Evolutionary conservation across 2,797 vertebrate genomes (phyloP).

Genomic region (Coendou prehensilis): DNA sequence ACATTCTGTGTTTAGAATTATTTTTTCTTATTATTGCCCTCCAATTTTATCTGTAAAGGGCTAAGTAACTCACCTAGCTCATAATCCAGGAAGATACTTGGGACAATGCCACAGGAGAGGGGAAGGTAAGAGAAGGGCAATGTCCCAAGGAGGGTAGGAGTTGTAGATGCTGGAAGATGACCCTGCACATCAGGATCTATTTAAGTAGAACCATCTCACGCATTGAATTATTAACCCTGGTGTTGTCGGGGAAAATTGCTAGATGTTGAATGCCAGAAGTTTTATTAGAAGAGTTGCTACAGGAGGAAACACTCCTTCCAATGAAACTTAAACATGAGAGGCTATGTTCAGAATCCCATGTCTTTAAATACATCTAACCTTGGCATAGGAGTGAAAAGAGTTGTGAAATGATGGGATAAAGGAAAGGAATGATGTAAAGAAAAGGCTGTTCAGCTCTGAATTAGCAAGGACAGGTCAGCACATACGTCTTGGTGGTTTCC

Average conservation of each 20-base stretch:
- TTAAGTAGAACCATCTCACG: neutral
- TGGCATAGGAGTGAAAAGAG: neutral
- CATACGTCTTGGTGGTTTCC: neutral
- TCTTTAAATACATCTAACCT: slow-evolving; percentile 16
- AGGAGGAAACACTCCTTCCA: neutral
- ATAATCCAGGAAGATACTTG: neutral
- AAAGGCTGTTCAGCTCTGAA: neutral
- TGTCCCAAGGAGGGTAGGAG: neutral
- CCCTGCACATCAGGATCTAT: neutral
- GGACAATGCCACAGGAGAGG: neutral
- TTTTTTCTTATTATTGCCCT: slow-evolving; percentile 22
- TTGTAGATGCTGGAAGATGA: neutral
- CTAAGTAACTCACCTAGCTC: neutral
- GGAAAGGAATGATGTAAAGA: neutral
- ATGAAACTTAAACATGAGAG: neutral
- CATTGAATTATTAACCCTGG: neutral
- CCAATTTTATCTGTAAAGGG: neutral
- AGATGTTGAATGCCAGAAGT: neutral
- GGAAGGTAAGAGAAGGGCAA: neutral
- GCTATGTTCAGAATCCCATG: neutral
- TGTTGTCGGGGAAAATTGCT: neutral
- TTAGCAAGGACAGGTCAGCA: neutral
- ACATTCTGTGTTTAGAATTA: slow-evolving; percentile 37
- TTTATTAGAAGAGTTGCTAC: neutral
- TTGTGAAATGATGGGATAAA: neutral